Evolutionary conservation across 2,797 vertebrate species (phyloP).

Genomic region (Acrocephalus scirpaceus): DNA sequence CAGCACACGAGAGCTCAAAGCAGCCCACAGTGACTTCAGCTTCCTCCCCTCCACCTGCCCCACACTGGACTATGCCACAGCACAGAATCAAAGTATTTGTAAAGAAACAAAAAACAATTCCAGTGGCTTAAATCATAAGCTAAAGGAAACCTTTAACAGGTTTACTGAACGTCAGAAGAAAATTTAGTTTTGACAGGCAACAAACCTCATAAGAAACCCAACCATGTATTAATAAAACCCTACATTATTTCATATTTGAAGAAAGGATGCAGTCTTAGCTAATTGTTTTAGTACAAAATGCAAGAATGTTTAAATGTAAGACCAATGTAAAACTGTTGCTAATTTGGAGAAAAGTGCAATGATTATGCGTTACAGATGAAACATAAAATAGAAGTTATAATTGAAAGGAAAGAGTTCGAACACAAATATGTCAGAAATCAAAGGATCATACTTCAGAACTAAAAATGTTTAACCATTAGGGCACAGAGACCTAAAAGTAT

Average conservation of each 20-base stretch:
- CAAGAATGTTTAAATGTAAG: background rate
- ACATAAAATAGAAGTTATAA: background rate
- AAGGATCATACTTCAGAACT: background rate
- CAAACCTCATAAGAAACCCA: fast-evolving
- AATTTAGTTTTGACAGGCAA: background rate
- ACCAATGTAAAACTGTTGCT: background rate
- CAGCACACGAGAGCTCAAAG: background rate
- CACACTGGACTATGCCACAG: background rate
- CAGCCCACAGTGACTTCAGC: background rate
- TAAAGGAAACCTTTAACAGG: background rate
- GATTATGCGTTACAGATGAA: background rate
- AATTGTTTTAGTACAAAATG: background rate
- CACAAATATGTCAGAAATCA: background rate
- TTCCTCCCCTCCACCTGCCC: background rate
- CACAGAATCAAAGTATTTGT: background rate
- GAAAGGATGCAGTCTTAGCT: background rate
- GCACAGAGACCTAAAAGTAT: background rate
- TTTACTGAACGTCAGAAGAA: background rate
- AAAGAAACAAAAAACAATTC: background rate
- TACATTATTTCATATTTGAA: background rate
- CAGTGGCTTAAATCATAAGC: background rate
- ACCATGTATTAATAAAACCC: background rate
- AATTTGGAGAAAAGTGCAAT: background rate
- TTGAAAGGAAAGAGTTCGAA: background rate
- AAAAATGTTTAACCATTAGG: background rate